Evolutionary conservation across 2,888 invertebrate species (phyloP).

Genomic region (Hydrotaea cyrtoneurina): DNA sequence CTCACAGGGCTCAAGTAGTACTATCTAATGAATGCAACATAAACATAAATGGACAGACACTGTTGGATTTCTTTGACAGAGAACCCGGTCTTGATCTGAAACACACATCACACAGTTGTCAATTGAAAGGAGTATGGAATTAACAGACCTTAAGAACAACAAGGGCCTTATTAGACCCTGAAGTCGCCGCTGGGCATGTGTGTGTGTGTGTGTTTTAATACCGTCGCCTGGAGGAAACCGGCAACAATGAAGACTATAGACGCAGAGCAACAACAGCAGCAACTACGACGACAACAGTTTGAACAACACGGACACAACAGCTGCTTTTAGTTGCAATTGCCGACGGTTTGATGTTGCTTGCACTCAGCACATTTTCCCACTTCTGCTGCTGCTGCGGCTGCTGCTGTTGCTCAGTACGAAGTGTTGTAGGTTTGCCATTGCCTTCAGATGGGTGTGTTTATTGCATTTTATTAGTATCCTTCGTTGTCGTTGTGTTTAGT

Average conservation of each 20-base stretch:
- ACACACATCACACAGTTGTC: too few species aligned
- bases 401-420: slow-evolving; percentile 21
- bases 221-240: not conserved
- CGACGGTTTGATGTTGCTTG: slow-evolving; percentile 41
- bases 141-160: too few species aligned
- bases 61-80: too few species aligned
- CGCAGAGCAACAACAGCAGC: slow-evolving; percentile 50
- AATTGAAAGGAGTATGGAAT: too few species aligned
- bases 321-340: slow-evolving; percentile 61
- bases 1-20: too few species aligned
- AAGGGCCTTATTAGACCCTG: not conserved
- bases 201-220: not conserved
- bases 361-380: slow-evolving; percentile 34
- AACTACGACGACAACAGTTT: slow-evolving; percentile 36
- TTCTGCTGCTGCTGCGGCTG: not conserved
- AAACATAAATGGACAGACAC: too few species aligned
- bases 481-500: slow-evolving; percentile 42
- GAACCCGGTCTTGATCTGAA: too few species aligned
- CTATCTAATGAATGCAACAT: too few species aligned
- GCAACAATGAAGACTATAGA: slow-evolving; percentile 49
- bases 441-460: slow-evolving; percentile 64
- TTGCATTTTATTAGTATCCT: slow-evolving; percentile 67
- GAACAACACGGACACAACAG: slow-evolving; percentile 36
- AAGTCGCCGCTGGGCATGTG: not conserved
- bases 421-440: slow-evolving; percentile 38